These are phyloP conservation scores for Rhineura floridana DNA, from an alignment of 2,113 vertebrate species.

Conservation along the genomic window DNA sequence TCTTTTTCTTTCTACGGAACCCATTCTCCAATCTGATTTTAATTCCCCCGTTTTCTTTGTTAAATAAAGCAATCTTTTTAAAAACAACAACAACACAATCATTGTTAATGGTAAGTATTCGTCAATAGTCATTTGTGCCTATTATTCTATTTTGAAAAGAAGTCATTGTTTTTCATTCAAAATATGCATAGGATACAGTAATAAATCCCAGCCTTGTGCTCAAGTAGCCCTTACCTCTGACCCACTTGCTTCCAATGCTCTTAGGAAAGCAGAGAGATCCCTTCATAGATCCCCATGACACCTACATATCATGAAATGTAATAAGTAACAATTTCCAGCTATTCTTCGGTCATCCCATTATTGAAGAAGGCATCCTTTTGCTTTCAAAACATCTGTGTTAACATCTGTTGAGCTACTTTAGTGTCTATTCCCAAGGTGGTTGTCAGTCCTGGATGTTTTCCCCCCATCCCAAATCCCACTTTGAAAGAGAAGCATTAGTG, in stretches of 20 bases:
- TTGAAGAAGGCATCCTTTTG: background rate
- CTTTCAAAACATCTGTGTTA: constrained; percentile 15
- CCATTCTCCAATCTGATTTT: background rate
- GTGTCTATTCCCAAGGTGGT: background rate
- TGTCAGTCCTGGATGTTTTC: accelerated
- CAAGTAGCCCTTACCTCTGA: no score
- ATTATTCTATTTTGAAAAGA: background rate
- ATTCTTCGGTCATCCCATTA: background rate
- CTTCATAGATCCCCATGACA: background rate
- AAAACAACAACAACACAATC: background rate
- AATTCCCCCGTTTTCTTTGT: background rate
- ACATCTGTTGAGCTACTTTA: constrained; percentile 27
- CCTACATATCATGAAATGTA: background rate
- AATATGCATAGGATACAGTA: no score
- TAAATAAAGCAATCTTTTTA: background rate
- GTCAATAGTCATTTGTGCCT: background rate
- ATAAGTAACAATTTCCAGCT: background rate
- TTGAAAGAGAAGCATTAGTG: background rate
- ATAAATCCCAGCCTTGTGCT: background rate
- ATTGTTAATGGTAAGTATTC: background rate
- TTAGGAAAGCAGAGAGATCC: background rate
- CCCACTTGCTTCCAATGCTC: background rate
- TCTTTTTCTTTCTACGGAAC: background rate
- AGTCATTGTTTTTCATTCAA: background rate
- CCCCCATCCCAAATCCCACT: background rate